Evolutionary conservation across 2,888 invertebrate species (phyloP), one percentile per base, ranked within the genome.

Genomic region (Scaptomyza flava): DNA sequence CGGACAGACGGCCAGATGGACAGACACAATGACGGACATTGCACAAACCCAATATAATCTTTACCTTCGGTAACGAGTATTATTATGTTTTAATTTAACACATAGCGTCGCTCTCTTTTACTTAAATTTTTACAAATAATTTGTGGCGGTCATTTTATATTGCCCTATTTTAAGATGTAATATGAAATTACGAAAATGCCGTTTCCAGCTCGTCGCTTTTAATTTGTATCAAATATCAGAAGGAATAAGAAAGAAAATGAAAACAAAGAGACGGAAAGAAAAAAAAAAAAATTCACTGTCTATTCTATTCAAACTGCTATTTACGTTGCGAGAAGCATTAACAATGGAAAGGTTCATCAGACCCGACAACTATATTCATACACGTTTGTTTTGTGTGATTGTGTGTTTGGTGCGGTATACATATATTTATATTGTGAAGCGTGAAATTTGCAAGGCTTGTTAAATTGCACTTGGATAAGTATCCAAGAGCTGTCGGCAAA

Each of bases 201-300:
- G 85, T 82, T 82, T 82, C 85, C 87, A 79, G 73, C 64, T 81
- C 82, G 70, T 87, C 82, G 87, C 87, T 84, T 82, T 77, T 82
- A 53, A 87, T 82, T 87, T 79, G 79, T 76, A 87, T 82, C 81
- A 81, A 84, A 77, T 77, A 60, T 60, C 69, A 30, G 11, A 43
- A 33, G 7, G 12, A 20, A 50, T 2, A 6, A 12, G 50, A 7
- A 34, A 33, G 17, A 34, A 41, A 3, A 14, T 17, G 14, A 36
- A 27, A 30, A 17, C 20, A 1, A 1, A n/a, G 6, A n/a, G 2
- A 36, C 1, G 8, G 30, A 6, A 36, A 36, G 42, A 20, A 53
- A 14, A 36, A 46, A 20, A 53, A 14, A 47, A 17, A 8, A 14
- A 20, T 57, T 47, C 42, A 54, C 31, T 33, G 54, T 17, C 34